These are phyloP conservation scores for Catharus minimus DNA, from an alignment of 2,113 vertebrate species.

Conservation along the genomic window DNA sequence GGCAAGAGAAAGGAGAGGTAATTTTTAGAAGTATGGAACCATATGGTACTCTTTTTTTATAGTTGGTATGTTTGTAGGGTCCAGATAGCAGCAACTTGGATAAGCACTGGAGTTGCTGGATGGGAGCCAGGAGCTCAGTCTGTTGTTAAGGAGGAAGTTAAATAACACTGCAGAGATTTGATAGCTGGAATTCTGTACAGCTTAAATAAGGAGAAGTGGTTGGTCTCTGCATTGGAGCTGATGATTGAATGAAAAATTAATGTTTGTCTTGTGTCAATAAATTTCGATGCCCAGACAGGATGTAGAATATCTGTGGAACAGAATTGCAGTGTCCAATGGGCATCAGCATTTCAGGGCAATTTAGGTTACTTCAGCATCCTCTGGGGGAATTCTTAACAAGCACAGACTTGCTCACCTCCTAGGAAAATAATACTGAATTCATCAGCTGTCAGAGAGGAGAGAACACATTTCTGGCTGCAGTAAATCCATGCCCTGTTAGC, in stretches of 20 bases:
- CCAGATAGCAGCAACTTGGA: conserved; percentile 55
- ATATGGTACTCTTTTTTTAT: background rate
- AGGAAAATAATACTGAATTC: conserved; percentile 1
- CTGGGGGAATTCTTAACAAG: background rate
- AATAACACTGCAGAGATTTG: background rate
- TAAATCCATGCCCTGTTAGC: background rate
- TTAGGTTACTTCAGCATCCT: conserved; percentile 24
- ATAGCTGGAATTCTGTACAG: background rate
- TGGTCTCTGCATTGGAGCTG: background rate
- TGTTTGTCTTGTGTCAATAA: conserved; percentile 14
- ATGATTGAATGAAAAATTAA: conserved; percentile 18
- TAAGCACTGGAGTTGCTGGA: conserved; percentile 40
- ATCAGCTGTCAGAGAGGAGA: background rate
- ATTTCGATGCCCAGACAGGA: background rate
- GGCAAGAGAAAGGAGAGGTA: background rate
- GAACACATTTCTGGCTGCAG: background rate
- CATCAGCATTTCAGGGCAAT: background rate
- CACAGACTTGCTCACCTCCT: conserved; percentile 5
- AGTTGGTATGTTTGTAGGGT: conserved; percentile 16
- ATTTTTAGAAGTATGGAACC: conserved; percentile 3
- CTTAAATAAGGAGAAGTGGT: background rate
- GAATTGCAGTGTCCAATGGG: background rate
- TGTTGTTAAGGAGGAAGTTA: conserved; percentile 61
- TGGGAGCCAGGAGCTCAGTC: conserved; percentile 33
- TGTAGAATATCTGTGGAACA: background rate